Percentiles rank a stretch among this genome's conserved stretches.
phyloP scores from a whole-genome alignment of 2,797 vertebrate genomes.

The Antrozous pallidus region DNA sequence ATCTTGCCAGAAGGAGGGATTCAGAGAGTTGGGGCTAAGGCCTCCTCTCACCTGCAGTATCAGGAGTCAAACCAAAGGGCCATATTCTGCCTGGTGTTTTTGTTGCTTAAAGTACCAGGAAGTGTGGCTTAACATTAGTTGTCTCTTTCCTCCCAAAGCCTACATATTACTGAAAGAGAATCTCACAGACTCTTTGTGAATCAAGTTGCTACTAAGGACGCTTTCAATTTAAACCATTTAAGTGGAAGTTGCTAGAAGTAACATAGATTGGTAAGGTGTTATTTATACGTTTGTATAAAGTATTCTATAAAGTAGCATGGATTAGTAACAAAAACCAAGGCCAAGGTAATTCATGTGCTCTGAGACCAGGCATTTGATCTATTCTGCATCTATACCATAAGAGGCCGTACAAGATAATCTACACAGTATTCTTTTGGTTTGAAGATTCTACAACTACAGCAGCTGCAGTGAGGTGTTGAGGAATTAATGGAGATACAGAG shows the following conservation, averaged over 20 bases:
- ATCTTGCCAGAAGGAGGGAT: constrained; percentile 19
- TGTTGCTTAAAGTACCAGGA: neutral
- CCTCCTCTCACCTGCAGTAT: neutral
- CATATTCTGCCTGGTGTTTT: neutral
- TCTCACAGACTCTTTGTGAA: neutral
- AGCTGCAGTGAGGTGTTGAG: neutral
- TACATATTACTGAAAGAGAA: neutral
- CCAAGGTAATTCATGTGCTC: neutral
- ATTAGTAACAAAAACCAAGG: neutral
- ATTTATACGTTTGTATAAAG: neutral
- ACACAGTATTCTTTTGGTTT: neutral
- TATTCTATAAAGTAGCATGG: neutral
- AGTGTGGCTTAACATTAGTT: neutral
- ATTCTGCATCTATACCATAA: neutral
- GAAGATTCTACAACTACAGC: neutral
- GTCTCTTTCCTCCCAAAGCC: constrained; percentile 4
- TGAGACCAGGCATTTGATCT: neutral
- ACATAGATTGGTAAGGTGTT: neutral
- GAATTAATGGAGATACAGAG: neutral
- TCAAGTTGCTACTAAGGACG: neutral
- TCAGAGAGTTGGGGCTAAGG: neutral
- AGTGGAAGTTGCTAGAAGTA: neutral
- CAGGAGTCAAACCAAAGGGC: neutral
- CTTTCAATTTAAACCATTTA: neutral
- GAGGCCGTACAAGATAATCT: neutral